Evolutionary conservation across 2,113 vertebrate species (phyloP), one percentile per base, ranked within the genome.

Genomic region (Sebastes schlegelii): DNA sequence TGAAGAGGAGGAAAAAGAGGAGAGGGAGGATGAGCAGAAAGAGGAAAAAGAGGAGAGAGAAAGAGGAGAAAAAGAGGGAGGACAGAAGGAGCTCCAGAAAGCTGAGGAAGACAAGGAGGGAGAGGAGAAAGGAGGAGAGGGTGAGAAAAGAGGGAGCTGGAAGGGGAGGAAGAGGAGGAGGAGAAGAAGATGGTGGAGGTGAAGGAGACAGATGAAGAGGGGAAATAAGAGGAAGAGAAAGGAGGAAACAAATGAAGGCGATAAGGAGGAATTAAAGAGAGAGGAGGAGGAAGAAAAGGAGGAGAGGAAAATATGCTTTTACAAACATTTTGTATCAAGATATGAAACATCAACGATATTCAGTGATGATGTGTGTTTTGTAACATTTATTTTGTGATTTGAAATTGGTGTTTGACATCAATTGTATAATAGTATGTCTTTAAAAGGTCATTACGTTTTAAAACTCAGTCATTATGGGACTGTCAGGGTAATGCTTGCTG

Each of bases 181-280:
- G 55, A n/a, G 19, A 13, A 5, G 54, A 8, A 21, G 9, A 12
- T 40, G 17, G 21, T 19, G 6, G 51, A 57, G 16, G 17, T 8
- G 17, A 6, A 54, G 16, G 17, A 12, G 49, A 21, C 17, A 42
- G 34, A 51, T 23, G 13, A 34, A 12, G 9, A 9, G 13, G 19
- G 2, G 6, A 8, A 13, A 14, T 19, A 14, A 3, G 21, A 46
- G 7, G 17, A 55, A 19, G 19, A n/a, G 19, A 16, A 52, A 16
- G 17, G 51, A 26, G 57, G 11, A 26, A 12, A 11, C 10, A 11
- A 48, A 9, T 10, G 3, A 11, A 48, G 8, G 51, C 1, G 57
- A 60, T 21, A 6, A 80, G 84, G 75, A 67, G 74, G 70, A 57
- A 26, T 34, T 3, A 8, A 55, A 19, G 19, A n/a, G 19, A 16